These are phyloP conservation scores for Phyto melanocephala DNA, from an alignment of 2,888 invertebrate species.

Conservation along the genomic window DNA sequence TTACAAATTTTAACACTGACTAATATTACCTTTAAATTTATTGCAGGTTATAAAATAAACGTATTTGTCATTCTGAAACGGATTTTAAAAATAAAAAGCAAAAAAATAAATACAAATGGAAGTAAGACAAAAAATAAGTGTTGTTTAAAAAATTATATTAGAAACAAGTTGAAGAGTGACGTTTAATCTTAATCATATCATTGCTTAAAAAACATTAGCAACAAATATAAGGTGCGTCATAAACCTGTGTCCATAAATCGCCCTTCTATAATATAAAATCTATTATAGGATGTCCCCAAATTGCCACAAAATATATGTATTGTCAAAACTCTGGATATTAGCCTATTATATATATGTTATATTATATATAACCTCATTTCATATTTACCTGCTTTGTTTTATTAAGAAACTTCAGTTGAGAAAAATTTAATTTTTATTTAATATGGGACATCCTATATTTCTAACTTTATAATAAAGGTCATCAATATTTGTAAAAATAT, in stretches of 20 bases:
- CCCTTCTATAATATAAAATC: too few relatives aligned
- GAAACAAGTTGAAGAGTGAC: neutral
- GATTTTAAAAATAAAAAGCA: neutral
- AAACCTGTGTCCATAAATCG: neutral
- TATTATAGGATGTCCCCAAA: too few relatives aligned
- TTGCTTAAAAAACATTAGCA: neutral
- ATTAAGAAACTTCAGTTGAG: too few relatives aligned
- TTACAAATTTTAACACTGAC: neutral
- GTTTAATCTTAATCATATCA: neutral
- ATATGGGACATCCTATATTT: too few relatives aligned
- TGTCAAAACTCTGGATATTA: too few relatives aligned
- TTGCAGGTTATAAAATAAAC: neutral
- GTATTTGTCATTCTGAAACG: constrained; percentile 18
- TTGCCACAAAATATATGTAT: too few relatives aligned
- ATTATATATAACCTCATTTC: too few relatives aligned
- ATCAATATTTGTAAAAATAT: too few relatives aligned
- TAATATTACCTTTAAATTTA: neutral
- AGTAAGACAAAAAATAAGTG: neutral
- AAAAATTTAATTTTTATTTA: too few relatives aligned
- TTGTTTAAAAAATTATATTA: neutral
- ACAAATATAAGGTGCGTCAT: neutral
- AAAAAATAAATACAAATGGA: neutral
- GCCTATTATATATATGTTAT: too few relatives aligned
- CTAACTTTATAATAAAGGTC: too few relatives aligned
- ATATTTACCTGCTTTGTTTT: too few relatives aligned